Evolutionary conservation across 1,140 invertebrate species (phyloP).

Genomic region (Drosophila kurseongensis): DNA sequence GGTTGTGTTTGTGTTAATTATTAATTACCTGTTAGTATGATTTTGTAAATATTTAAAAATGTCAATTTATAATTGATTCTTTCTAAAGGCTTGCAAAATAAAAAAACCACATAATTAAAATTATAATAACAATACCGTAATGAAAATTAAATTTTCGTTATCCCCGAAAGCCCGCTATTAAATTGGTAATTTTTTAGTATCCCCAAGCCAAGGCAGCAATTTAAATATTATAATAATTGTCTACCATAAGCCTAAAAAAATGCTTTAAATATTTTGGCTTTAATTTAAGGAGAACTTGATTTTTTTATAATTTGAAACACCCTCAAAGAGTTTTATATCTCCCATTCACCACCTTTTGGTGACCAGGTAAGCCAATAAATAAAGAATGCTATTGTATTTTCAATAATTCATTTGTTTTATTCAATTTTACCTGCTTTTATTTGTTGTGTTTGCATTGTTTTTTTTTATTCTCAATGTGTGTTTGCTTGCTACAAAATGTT

Average conservation of each 20-base stretch:
- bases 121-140: background rate
- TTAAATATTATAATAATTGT: no score
- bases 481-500: slow-evolving; percentile 46
- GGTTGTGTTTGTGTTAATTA: no score
- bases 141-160: background rate
- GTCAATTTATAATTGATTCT: no score
- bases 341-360: background rate
- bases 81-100: no score
- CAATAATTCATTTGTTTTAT: slow-evolving; percentile 62
- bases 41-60: no score
- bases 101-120: no score
- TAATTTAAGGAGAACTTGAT: background rate
- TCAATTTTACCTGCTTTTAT: slow-evolving; percentile 57
- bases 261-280: no score
- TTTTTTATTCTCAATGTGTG: slow-evolving; percentile 23
- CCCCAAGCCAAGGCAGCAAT: background rate
- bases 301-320: no score
- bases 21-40: no score
- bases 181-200: no score
- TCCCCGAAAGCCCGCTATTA: background rate
- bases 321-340: background rate
- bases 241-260: no score
- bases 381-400: slow-evolving; percentile 32
- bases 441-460: slow-evolving; percentile 20
- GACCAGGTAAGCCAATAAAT: background rate